Percentiles rank a stretch among this genome's conserved stretches.
phyloP scores from a whole-genome alignment of 2,888 invertebrate genomes.

The Steinernema carpocapsae region DNA sequence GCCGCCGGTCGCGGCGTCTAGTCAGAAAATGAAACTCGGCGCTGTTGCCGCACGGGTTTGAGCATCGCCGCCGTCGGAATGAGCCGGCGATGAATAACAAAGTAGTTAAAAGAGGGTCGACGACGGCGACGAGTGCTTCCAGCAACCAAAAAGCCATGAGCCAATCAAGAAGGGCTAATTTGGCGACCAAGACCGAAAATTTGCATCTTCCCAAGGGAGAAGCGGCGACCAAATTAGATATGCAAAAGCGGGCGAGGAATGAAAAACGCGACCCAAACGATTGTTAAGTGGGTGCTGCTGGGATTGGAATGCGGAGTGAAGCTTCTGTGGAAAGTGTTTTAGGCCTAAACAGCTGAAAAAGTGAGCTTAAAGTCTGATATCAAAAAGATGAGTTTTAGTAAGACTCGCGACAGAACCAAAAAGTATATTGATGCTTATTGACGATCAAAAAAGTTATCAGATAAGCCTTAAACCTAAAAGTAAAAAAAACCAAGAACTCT shows the following conservation, averaged over 20 bases:
- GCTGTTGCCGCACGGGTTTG: too few species aligned
- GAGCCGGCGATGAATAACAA: conserved; percentile 25
- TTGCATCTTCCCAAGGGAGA: conserved; percentile 24
- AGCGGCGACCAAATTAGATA: conserved; percentile 27
- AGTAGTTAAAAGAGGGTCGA: conserved; percentile 30
- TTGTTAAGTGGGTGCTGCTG: background rate
- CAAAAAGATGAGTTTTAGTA: too few species aligned
- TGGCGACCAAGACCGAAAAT: conserved; percentile 31
- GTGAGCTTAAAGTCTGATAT: too few species aligned
- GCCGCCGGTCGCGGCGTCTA: too few species aligned
- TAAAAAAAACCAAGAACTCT: too few species aligned
- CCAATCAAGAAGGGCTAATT: conserved; percentile 35
- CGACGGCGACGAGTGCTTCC: conserved; percentile 7
- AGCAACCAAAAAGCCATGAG: conserved; percentile 35
- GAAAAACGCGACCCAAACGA: background rate
- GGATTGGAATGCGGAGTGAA: background rate
- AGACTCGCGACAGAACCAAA: too few species aligned
- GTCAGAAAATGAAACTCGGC: too few species aligned
- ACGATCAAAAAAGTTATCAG: too few species aligned
- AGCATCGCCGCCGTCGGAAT: background rate
- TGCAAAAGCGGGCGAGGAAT: conserved; percentile 12
- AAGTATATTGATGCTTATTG: too few species aligned
- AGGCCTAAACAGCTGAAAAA: too few species aligned
- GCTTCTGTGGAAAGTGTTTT: background rate
- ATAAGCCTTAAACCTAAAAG: too few species aligned